Conservation (phyloP, 2,113 vertebrate genomes). For the Lepidothrix coronata region DNA sequence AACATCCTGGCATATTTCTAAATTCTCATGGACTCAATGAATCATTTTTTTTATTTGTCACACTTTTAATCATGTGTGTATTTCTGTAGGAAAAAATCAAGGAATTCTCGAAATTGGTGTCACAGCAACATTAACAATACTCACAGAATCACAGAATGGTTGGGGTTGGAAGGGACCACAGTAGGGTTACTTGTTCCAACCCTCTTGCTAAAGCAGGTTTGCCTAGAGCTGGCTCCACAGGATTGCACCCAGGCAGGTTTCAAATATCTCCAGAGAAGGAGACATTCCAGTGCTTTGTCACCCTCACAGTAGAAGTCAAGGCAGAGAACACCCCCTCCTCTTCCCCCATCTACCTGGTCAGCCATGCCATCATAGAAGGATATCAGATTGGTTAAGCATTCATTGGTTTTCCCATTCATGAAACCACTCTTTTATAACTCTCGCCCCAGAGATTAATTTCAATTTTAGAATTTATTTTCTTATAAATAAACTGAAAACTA, state of each 20-base stretch:
- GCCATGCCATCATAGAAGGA: neutral
- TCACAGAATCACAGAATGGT: neutral
- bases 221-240: neutral
- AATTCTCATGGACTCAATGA: neutral
- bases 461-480: constrained; percentile 29
- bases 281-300: neutral
- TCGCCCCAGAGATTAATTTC: constrained; percentile 20
- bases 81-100: neutral
- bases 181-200: neutral
- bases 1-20: neutral
- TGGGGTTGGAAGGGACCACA: neutral
- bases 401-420: neutral
- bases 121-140: neutral
- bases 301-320: neutral
- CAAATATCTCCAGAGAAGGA: neutral
- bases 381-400: neutral
- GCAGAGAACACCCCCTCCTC: neutral
- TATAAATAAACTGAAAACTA: constrained; percentile 48
- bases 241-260: neutral
- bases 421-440: neutral
- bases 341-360: neutral
- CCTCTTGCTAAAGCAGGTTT: neutral
- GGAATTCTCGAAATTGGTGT: neutral
- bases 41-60: neutral
- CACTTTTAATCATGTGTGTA: neutral